Conservation (phyloP, 2,888 invertebrate species). For the Ornithoptera alexandrae region DNA sequence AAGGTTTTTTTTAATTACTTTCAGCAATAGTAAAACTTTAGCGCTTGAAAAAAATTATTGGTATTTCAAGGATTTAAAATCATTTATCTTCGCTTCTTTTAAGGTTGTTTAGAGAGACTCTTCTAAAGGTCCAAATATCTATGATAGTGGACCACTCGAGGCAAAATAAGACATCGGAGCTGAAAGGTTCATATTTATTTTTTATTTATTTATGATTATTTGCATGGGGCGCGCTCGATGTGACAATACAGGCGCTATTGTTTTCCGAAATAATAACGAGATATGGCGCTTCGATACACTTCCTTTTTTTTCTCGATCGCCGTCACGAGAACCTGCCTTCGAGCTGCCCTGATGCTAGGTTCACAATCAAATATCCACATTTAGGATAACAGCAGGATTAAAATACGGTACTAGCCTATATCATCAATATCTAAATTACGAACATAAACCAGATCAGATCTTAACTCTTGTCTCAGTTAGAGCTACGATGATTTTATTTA, state of each 20-base stretch:
- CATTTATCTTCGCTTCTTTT: neutral
- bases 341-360: conserved; percentile 35
- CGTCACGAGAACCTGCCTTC: conserved; percentile 55
- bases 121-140: conserved; percentile 43
- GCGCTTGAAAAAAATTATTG: too few relatives aligned
- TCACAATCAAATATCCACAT: conserved; percentile 29
- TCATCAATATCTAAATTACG: too few relatives aligned
- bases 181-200: conserved; percentile 71
- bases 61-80: too few relatives aligned
- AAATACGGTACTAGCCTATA: neutral
- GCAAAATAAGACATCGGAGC: conserved; percentile 72
- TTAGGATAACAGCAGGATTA: conserved; percentile 32
- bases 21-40: too few relatives aligned
- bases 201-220: conserved; percentile 79
- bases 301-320: conserved; percentile 49
- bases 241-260: conserved; percentile 76
- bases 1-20: too few relatives aligned
- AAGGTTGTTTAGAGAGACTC: conserved; percentile 27
- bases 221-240: conserved; percentile 74
- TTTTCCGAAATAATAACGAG: conserved; percentile 76
- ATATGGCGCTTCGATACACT: conserved; percentile 68
- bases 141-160: conserved; percentile 45
- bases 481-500: too few relatives aligned
- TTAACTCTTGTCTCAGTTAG: too few relatives aligned
- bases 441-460: too few relatives aligned